Conservation (phyloP, 1,140 invertebrate genomes). For the Whitmania pigra region DNA sequence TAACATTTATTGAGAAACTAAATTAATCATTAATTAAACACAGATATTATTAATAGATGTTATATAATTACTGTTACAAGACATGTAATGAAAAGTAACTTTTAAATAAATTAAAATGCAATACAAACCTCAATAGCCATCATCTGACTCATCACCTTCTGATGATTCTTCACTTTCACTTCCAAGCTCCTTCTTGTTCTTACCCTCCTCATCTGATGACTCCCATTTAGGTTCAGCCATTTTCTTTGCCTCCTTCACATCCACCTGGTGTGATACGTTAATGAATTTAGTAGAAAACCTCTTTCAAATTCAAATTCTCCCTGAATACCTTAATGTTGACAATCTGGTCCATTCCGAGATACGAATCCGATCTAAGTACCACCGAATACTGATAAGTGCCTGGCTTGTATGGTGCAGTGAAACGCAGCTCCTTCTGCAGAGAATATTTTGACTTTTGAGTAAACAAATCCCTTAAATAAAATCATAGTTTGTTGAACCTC, state of each 20-base stretch:
- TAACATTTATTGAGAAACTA: no score
- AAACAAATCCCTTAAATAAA: neutral
- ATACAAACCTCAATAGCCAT: slow-evolving; percentile 28
- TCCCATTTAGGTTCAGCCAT: slow-evolving; percentile 86
- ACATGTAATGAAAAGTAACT: no score
- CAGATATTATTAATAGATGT: no score
- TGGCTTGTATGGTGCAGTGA: slow-evolving; percentile 83
- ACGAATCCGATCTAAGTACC: slow-evolving; percentile 85
- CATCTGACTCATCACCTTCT: slow-evolving; percentile 35
- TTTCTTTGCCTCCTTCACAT: slow-evolving; percentile 84
- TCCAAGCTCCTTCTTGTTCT: slow-evolving; percentile 50
- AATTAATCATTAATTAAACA: no score
- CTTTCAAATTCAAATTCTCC: neutral
- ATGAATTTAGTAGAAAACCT: neutral
- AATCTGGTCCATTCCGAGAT: slow-evolving; percentile 48
- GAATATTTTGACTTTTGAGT: neutral
- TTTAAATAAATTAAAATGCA: no score
- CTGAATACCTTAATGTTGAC: slow-evolving; percentile 35
- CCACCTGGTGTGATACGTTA: slow-evolving; percentile 50
- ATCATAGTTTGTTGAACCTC: slow-evolving; percentile 29
- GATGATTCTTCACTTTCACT: slow-evolving; percentile 33
- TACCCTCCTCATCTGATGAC: slow-evolving; percentile 80
- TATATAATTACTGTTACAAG: no score
- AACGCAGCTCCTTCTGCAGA: slow-evolving; percentile 47
- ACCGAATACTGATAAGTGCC: slow-evolving; percentile 87